Percentiles rank a stretch among this genome's conserved stretches.
These are phyloP conservation scores for Mus spretus DNA, from an alignment of 2,797 vertebrate genomes.

Conservation along the genomic window DNA sequence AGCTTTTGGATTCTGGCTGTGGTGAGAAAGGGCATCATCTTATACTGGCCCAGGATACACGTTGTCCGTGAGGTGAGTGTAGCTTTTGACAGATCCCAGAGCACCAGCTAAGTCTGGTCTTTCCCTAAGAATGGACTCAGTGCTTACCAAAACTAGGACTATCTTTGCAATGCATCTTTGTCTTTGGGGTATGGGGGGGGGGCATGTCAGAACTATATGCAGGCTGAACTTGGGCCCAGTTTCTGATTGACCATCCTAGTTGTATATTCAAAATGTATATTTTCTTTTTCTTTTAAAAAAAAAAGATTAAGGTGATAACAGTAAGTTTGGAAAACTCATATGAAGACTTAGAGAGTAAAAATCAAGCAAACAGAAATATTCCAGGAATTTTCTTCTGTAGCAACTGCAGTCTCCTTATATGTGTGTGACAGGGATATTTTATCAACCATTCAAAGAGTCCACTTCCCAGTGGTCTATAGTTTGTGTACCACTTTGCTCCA, in stretches of 20 bases:
- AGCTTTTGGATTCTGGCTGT: not conserved
- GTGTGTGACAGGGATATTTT: not conserved
- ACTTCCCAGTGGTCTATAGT: not conserved
- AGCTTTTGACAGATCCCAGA: not conserved
- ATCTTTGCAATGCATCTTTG: not conserved
- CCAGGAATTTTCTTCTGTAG: not conserved
- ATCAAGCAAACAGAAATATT: constrained; percentile 41
- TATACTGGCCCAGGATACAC: not conserved
- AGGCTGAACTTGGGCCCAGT: not conserved
- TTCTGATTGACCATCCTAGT: not conserved
- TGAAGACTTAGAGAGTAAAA: constrained; percentile 10
- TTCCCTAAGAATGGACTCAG: not conserved
- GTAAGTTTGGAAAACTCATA: constrained; percentile 37
- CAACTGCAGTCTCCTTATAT: not conserved
- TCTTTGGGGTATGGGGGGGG: too few relatives aligned
- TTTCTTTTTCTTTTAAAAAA: not conserved
- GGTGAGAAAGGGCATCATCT: not conserved
- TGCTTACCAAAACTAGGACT: not conserved
- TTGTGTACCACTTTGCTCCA: constrained; percentile 14
- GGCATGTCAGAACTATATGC: not conserved
- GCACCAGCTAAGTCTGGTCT: not conserved
- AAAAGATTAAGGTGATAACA: constrained; percentile 39
- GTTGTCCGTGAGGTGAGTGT: not conserved
- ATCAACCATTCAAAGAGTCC: not conserved
- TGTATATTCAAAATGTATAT: constrained; percentile 13